A percentile compares a stretch with the other conserved stretches of the same genome.
These are phyloP conservation scores for Artemia sp. DNA, from an alignment of 2,888 invertebrate genomes.

Conservation along the genomic window DNA sequence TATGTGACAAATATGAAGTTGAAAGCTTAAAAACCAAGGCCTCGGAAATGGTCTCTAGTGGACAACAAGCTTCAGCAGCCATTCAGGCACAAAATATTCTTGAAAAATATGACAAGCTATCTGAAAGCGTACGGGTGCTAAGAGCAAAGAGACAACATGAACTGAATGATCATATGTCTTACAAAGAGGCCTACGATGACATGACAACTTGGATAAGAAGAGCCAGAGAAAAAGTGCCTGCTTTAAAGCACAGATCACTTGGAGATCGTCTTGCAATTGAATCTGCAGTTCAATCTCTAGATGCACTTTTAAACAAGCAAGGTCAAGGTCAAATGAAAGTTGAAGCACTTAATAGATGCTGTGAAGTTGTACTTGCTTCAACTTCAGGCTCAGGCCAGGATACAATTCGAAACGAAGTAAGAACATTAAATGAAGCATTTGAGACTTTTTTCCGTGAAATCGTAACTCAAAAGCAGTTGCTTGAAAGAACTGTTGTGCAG, in stretches of 20 bases:
- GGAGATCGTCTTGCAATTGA: constrained; percentile 76
- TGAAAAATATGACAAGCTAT: constrained; percentile 60
- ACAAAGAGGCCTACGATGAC: constrained; percentile 80
- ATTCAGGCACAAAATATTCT: constrained; percentile 68
- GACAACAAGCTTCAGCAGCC: constrained; percentile 64
- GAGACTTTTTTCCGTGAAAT: constrained; percentile 68
- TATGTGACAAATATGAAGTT: constrained; percentile 75
- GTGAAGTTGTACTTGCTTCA: constrained; percentile 65
- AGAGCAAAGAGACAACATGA: constrained; percentile 63
- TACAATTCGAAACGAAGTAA: constrained; percentile 64
- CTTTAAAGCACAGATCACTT: constrained; percentile 60
- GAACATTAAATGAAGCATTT: constrained; percentile 65
- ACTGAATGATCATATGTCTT: constrained; percentile 67
- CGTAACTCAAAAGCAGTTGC: constrained; percentile 60
- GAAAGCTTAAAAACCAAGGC: constrained; percentile 68
- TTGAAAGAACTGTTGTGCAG: constrained; percentile 60
- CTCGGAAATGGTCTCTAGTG: constrained; percentile 64
- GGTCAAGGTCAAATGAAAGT: constrained; percentile 64
- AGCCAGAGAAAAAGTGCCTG: constrained; percentile 72
- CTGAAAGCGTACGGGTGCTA: constrained; percentile 56
- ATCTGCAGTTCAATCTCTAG: constrained; percentile 68
- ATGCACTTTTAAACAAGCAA: constrained; percentile 66
- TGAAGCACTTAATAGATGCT: constrained; percentile 70
- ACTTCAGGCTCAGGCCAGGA: constrained; percentile 63
- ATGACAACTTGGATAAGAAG: constrained; percentile 70